Base-by-base conservation (phyloP, 2,113 vertebrate genomes). In the Vireo altiloquus region DNA sequence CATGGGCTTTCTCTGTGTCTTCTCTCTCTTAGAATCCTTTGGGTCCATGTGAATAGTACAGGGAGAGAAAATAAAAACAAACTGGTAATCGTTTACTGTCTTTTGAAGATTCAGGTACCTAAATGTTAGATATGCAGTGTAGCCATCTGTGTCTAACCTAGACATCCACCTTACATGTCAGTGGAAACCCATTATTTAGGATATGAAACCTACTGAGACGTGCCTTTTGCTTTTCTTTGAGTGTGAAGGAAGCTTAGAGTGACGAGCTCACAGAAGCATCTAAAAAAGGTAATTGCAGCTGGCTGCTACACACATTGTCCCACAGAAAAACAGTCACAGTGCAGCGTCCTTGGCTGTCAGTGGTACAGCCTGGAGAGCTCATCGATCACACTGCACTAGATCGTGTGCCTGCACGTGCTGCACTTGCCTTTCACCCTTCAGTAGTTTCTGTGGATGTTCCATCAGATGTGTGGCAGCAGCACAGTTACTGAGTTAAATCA, bases 341-440 rank as follows among this genome's bases (percentile, higher is more conserved):
- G 28, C 33, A 8, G 3, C 56, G 74, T 61, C 50, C 6, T 23
- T 76, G 52, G 33, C 49, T 69, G 15, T 72, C 66, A 63, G n/a
- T 46, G 65, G 39, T 37, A 3, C 6, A 69, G 69, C 33, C 7
- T 9, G 18, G 39, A 40, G 47, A 42, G 23, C 56, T 90, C 30
- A 6, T 61, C 24, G 16, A 2, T 56, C 28, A 40, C 14, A 1
- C 59, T 44, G 46, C 6, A 1, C 5, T 74, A 49, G 37, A 15
- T 39, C 0, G 0, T 40, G 42, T 49, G n/a, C 54, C 74, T 77
- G 63, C 39, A 22, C 0, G 1, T 50, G 46, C 65, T 8, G 1
- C n/a, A 7, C 66, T 84, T 83, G 46, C 52, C 56, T 74, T 81
- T 87, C 47, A 61, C 31, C 15, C 47, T 39, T n/a, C 25, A 49